phyloP scores from a whole-genome alignment of 2,888 invertebrate genomes.

The Pandemis corylana region DNA sequence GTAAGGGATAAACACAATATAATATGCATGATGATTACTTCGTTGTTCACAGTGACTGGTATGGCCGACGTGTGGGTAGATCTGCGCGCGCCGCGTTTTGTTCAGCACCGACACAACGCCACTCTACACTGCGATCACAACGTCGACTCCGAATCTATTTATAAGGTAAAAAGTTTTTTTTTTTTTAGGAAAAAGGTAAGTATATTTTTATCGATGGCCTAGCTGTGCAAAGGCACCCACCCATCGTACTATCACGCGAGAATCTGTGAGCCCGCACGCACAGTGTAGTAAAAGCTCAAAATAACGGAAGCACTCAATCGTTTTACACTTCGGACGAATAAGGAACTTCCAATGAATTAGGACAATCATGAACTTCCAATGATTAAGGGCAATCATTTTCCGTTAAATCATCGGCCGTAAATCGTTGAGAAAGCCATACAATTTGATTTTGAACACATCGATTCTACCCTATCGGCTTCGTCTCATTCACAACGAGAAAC shows the following conservation, averaged over 20 bases:
- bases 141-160: constrained; percentile 88
- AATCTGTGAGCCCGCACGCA: neutral
- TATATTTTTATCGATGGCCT: no score
- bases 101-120: constrained; percentile 88
- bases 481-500: neutral
- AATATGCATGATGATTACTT: neutral
- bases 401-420: neutral
- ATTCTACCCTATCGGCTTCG: neutral
- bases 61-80: constrained; percentile 86
- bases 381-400: neutral
- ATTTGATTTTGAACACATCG: neutral
- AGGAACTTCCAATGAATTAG: no score
- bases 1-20: no score
- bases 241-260: neutral
- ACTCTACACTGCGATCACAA: constrained; percentile 90
- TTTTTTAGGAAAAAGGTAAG: neutral
- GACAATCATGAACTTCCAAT: no score
- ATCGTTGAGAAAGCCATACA: neutral
- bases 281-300: neutral
- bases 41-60: constrained; percentile 67
- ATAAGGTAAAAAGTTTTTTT: constrained; percentile 81
- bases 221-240: no score
- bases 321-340: no score
- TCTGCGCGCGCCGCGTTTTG: constrained; percentile 88
- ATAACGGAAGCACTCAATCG: neutral